Conservation (phyloP, 64 coral and sea anemone species). For the Porites lutea region DNA sequence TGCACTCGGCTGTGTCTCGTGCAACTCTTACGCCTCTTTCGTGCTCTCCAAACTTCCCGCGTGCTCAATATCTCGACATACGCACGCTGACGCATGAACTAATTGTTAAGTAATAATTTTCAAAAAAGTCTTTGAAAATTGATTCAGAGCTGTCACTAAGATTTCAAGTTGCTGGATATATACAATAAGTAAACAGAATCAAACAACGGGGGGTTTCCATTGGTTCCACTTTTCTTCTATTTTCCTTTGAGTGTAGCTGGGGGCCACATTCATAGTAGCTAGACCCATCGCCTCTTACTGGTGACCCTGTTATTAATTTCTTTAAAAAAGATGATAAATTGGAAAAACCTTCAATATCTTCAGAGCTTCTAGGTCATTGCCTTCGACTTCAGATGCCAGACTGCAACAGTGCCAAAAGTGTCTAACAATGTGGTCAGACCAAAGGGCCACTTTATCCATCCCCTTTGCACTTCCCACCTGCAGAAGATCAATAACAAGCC, state of each 20-base stretch:
- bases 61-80: too few species aligned
- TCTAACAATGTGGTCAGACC: constrained; percentile 57
- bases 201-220: background rate
- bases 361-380: constrained; percentile 5
- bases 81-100: too few species aligned
- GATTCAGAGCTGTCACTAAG: background rate
- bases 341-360: constrained; percentile 35
- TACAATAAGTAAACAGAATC: too few species aligned
- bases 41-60: too few species aligned
- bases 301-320: background rate
- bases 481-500: background rate
- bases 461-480: constrained; percentile 15
- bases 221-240: background rate
- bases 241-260: background rate
- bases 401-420: constrained; percentile 56
- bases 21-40: too few species aligned
- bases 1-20: too few species aligned
- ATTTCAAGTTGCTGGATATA: too few species aligned
- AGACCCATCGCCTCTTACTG: too few species aligned
- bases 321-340: background rate
- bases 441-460: constrained; percentile 35
- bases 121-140: background rate
- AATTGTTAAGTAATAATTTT: too few species aligned
- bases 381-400: background rate
- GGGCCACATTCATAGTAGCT: too few species aligned